These are phyloP conservation scores for Myiozetetes cayanensis DNA, from an alignment of 2,113 vertebrate species.

Conservation along the genomic window DNA sequence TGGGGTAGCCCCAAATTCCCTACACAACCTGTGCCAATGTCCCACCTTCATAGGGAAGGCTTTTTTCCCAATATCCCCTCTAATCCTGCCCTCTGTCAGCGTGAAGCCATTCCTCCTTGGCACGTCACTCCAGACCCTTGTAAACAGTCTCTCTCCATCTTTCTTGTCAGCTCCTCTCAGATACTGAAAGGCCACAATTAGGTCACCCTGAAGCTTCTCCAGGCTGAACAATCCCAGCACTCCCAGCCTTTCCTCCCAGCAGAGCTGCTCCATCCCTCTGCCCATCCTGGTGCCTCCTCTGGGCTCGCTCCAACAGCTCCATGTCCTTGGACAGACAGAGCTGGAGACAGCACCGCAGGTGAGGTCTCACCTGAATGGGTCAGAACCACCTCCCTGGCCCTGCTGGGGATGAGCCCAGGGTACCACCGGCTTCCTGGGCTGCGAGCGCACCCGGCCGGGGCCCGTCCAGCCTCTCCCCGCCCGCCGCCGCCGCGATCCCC, in stretches of 20 bases:
- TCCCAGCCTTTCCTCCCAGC: background rate
- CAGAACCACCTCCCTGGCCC: background rate
- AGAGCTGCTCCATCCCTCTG: background rate
- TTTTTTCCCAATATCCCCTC: background rate
- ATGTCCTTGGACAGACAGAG: too few species aligned
- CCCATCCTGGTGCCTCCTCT: background rate
- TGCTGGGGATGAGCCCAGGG: rapidly evolving
- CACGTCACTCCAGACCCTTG: background rate
- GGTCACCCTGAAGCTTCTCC: background rate
- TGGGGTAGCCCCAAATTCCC: background rate
- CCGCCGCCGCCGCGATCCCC: background rate
- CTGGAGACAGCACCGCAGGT: background rate
- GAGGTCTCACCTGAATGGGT: background rate
- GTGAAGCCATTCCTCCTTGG: background rate
- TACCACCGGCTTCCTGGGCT: background rate
- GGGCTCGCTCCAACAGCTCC: background rate
- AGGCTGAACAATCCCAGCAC: too few species aligned
- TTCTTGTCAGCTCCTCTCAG: background rate
- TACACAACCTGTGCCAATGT: background rate
- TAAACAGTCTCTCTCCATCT: background rate
- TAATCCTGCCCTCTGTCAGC: background rate
- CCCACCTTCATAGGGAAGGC: background rate
- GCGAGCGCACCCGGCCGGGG: rapidly evolving
- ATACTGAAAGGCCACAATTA: background rate
- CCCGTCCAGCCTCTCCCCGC: too few species aligned